A percentile compares a stretch with the other conserved stretches of the same genome.
Evolutionary conservation across 1,140 invertebrate species (phyloP).

Genomic region (Danaus plexippus): DNA sequence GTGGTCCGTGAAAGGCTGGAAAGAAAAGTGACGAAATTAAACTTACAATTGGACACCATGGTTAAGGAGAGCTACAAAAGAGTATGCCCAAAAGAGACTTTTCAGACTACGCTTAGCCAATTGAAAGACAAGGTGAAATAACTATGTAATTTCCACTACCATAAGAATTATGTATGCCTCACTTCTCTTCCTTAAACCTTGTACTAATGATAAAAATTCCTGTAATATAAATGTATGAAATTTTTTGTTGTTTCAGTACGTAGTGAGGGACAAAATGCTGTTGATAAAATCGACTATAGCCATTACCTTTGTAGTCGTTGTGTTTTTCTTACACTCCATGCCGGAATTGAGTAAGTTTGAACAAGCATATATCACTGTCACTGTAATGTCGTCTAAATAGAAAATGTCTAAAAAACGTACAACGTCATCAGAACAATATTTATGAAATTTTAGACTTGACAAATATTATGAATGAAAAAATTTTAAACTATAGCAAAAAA

Average conservation of each 20-base stretch:
- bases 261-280: conserved; percentile 81
- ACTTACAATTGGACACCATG: conserved; percentile 74
- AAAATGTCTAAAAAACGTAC: conserved; percentile 56
- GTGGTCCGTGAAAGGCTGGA: conserved; percentile 82
- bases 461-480: too few species aligned
- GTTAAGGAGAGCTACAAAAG: conserved; percentile 73
- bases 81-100: conserved; percentile 76
- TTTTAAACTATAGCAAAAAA: too few species aligned
- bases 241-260: conserved; percentile 77
- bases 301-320: conserved; percentile 79
- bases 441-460: too few species aligned
- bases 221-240: not conserved
- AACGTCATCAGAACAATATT: too few species aligned
- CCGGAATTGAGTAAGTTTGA: conserved; percentile 76
- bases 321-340: conserved; percentile 88
- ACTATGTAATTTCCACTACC: not conserved
- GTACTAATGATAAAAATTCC: too few species aligned
- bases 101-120: conserved; percentile 80
- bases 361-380: not conserved
- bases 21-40: conserved; percentile 76
- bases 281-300: conserved; percentile 81
- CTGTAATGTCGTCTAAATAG: conserved; percentile 17
- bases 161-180: too few species aligned
- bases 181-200: too few species aligned
- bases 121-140: conserved; percentile 76